Percentiles rank a stretch among this genome's conserved stretches.
These are phyloP conservation scores for Cremastobaeus sp. DNA, from an alignment of 2,888 invertebrate species.

Conservation along the genomic window DNA sequence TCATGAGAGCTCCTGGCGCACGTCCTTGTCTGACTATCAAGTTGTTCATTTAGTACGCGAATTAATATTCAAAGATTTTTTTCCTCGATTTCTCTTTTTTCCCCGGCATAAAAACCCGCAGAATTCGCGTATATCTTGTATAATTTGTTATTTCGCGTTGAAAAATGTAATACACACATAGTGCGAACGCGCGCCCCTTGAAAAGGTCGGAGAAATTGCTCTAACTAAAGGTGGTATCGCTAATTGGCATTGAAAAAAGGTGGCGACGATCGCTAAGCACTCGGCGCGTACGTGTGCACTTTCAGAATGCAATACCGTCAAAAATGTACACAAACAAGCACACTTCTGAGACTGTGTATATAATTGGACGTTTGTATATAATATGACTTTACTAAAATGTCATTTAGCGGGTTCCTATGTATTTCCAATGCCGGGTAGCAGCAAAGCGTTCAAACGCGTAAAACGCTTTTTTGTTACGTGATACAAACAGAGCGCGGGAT, in stretches of 20 bases:
- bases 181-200: conserved; percentile 53
- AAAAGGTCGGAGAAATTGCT: conserved; percentile 50
- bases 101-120: conserved; percentile 41
- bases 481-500: conserved; percentile 62
- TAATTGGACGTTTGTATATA: conserved; percentile 42
- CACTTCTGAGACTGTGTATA: conserved; percentile 31
- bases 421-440: conserved; percentile 28
- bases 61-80: conserved; percentile 62
- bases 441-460: conserved; percentile 59
- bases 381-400: conserved; percentile 41
- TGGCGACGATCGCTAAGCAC: conserved; percentile 72
- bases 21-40: conserved; percentile 54
- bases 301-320: conserved; percentile 17
- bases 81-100: conserved; percentile 40
- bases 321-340: conserved; percentile 30
- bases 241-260: conserved; percentile 77
- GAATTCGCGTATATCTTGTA: conserved; percentile 46
- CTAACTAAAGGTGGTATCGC: conserved; percentile 66
- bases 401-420: conserved; percentile 43
- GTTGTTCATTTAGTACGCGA: conserved; percentile 61
- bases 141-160: conserved; percentile 60
- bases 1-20: conserved; percentile 43
- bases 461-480: conserved; percentile 57
- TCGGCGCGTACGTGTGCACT: conserved; percentile 26
- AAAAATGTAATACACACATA: conserved; percentile 52